These are phyloP conservation scores for Rana temporaria DNA, from an alignment of 2,113 vertebrate genomes.

Conservation along the genomic window DNA sequence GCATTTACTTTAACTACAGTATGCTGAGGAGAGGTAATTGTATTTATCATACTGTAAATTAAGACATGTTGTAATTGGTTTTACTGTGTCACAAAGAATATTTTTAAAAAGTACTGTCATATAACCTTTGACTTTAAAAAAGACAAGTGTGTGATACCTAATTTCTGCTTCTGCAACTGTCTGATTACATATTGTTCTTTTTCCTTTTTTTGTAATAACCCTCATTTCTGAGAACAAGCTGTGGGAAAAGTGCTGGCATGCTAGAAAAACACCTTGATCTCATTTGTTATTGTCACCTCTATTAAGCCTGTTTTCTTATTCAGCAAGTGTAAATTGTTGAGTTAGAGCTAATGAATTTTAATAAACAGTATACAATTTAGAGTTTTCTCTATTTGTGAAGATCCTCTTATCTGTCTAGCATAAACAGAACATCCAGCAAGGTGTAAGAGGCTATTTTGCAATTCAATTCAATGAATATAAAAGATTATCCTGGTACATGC, in stretches of 20 bases:
- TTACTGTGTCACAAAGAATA: not conserved
- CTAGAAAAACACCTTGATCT: constrained; percentile 64
- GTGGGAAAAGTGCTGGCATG: constrained; percentile 73
- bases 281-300: constrained; percentile 73
- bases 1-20: no score
- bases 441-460: not conserved
- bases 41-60: no score
- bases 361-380: constrained; percentile 51
- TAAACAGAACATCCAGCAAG: not conserved
- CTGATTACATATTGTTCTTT: constrained; percentile 69
- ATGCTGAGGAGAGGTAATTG: no score
- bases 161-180: constrained; percentile 67
- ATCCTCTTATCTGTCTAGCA: not conserved
- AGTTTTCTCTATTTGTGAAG: constrained; percentile 45
- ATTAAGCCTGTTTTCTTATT: constrained; percentile 62
- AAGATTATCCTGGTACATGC: not conserved
- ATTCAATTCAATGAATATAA: constrained; percentile 10
- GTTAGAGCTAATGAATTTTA: constrained; percentile 60
- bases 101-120: constrained; percentile 67
- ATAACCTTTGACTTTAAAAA: constrained; percentile 66
- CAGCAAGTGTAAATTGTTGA: constrained; percentile 23
- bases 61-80: no score
- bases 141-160: constrained; percentile 66
- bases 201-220: constrained; percentile 63
- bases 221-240: constrained; percentile 71